Evolutionary conservation across 2,113 vertebrate genomes (phyloP).

Genomic region (Heterotilapia buettikoferi): DNA sequence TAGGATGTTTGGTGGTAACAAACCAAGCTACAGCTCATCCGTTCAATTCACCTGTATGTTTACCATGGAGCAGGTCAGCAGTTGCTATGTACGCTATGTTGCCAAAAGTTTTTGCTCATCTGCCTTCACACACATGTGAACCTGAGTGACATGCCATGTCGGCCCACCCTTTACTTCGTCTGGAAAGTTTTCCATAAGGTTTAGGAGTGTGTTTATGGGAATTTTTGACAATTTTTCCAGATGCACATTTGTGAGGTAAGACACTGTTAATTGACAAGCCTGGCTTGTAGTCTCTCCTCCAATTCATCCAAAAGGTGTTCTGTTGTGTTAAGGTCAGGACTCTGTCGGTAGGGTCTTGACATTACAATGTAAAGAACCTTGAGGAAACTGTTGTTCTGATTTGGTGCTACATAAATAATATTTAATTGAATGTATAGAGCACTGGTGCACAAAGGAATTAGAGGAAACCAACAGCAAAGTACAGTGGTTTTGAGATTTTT

Average conservation of each 20-base stretch:
- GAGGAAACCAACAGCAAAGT: neutral
- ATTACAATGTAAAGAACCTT: neutral
- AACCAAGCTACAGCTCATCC: neutral
- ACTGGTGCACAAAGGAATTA: neutral
- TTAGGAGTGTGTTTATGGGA: neutral
- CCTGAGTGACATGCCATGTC: neutral
- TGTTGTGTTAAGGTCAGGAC: neutral
- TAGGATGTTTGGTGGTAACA: neutral
- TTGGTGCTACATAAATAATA: neutral
- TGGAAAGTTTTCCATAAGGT: neutral
- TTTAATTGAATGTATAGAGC: neutral
- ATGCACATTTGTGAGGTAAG: neutral
- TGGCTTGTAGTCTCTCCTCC: neutral
- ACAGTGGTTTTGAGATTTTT: neutral
- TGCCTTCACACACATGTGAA: rapidly evolving
- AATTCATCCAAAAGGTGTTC: neutral
- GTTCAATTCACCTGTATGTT: neutral
- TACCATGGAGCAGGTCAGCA: neutral
- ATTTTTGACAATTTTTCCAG: neutral
- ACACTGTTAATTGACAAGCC: neutral
- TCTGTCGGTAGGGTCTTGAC: neutral
- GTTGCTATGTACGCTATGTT: neutral
- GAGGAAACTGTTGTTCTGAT: neutral
- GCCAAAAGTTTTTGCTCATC: neutral
- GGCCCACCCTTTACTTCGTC: neutral